A percentile compares a stretch with the other conserved stretches of the same genome.
These are phyloP conservation scores for Lagorchestes hirsutus DNA, from an alignment of 2,797 vertebrate species.

Conservation along the genomic window DNA sequence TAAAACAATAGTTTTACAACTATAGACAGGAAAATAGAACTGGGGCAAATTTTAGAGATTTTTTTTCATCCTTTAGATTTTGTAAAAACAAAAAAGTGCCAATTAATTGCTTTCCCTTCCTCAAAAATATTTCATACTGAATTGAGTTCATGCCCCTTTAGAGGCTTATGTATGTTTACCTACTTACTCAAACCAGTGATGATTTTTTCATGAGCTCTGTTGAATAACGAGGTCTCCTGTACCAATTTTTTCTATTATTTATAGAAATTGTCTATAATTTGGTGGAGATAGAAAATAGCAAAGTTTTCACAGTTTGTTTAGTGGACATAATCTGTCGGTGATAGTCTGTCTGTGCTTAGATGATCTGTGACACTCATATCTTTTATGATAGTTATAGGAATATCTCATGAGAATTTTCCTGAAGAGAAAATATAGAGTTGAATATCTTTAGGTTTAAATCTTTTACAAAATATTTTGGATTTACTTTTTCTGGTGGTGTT, in stretches of 20 bases:
- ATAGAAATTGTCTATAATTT: conserved; percentile 69
- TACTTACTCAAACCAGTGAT: conserved; percentile 55
- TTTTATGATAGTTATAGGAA: neutral
- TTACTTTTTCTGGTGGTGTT: conserved; percentile 28
- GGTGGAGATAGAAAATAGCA: conserved; percentile 63
- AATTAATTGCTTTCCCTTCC: neutral
- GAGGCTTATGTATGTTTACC: conserved; percentile 54
- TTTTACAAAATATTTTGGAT: conserved; percentile 6
- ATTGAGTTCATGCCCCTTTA: neutral
- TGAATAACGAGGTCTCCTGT: conserved; percentile 57
- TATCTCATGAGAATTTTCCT: neutral
- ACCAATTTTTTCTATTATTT: conserved; percentile 60
- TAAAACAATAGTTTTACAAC: neutral
- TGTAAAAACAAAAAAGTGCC: neutral
- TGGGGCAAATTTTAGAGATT: conserved; percentile 27
- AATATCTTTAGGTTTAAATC: neutral
- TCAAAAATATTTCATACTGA: neutral
- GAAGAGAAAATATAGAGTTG: neutral
- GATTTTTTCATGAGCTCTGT: conserved; percentile 64
- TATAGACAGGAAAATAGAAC: neutral
- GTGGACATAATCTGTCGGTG: conserved; percentile 23
- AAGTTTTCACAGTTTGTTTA: conserved; percentile 52
- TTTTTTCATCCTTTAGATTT: neutral
- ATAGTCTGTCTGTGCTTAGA: conserved; percentile 25
- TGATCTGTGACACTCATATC: neutral